phyloP scores from a whole-genome alignment of 2,113 vertebrate species.

The Malurus cyaneus region DNA sequence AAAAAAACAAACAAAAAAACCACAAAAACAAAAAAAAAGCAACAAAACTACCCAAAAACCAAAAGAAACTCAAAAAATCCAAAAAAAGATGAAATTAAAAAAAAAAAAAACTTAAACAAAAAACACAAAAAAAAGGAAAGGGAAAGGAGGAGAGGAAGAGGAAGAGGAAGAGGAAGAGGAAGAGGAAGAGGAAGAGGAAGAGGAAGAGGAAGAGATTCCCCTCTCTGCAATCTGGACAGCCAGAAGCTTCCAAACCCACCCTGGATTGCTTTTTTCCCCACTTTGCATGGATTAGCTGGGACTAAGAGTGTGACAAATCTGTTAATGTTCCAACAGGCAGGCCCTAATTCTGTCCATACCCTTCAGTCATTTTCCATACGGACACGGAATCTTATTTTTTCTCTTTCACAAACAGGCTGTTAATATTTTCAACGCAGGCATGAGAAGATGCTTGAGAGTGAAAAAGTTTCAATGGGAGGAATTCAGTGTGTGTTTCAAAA shows the following conservation, averaged over 20 bases:
- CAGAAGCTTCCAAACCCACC: neutral
- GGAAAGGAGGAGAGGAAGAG: too few relatives aligned
- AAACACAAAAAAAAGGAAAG: too few relatives aligned
- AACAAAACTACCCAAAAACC: too few relatives aligned
- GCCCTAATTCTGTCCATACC: constrained; percentile 32
- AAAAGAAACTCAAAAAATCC: too few relatives aligned
- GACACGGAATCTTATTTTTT: neutral
- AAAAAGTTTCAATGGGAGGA: neutral
- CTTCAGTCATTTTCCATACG: constrained; percentile 62
- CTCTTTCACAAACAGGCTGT: neutral
- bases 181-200: too few relatives aligned
- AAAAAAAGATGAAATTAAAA: too few relatives aligned
- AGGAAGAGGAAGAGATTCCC: too few relatives aligned
- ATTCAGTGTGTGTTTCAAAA: neutral
- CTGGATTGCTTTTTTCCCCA: neutral
- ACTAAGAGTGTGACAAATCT: constrained; percentile 52
- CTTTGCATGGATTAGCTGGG: constrained; percentile 16
- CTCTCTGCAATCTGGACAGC: neutral
- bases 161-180: too few relatives aligned
- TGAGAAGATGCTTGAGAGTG: neutral
- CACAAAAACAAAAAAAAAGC: too few relatives aligned
- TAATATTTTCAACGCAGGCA: constrained; percentile 30
- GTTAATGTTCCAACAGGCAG: constrained; percentile 62
- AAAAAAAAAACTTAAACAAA: too few relatives aligned
- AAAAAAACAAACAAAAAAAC: too few relatives aligned